Percentiles rank a stretch among this genome's conserved stretches.
Evolutionary conservation across 2,113 vertebrate species (phyloP).

Genomic region (Oplegnathus fasciatus): DNA sequence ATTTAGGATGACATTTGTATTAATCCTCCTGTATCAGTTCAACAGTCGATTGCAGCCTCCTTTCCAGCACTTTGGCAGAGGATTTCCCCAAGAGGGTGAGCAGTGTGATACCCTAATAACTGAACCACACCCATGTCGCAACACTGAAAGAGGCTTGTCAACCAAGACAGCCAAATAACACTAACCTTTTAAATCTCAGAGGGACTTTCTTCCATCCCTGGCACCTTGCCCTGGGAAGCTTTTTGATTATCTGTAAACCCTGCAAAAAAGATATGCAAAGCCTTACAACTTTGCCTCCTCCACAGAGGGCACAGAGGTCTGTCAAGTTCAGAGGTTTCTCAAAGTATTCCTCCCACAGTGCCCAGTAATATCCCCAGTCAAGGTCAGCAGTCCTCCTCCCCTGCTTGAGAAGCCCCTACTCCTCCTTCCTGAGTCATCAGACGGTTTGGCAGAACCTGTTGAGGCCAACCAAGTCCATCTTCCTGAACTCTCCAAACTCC

Average conservation of each 20-base stretch:
- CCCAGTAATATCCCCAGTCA: background rate
- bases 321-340: background rate
- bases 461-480: background rate
- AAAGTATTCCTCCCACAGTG: background rate
- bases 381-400: background rate
- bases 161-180: background rate
- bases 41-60: background rate
- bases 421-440: no score
- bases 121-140: background rate
- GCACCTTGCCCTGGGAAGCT: background rate
- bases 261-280: background rate
- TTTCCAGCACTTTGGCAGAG: background rate
- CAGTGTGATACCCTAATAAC: background rate
- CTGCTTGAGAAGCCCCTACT: background rate
- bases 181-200: conserved; percentile 1
- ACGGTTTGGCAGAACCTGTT: background rate
- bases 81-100: background rate
- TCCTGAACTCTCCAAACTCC: background rate
- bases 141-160: conserved; percentile 1
- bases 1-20: background rate
- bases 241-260: background rate
- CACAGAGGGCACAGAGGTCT: background rate
- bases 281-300: conserved; percentile 17
- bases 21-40: background rate
- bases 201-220: background rate